Evolutionary conservation across 2,888 invertebrate genomes (phyloP).

Genomic region (Metopia argyrocephala): DNA sequence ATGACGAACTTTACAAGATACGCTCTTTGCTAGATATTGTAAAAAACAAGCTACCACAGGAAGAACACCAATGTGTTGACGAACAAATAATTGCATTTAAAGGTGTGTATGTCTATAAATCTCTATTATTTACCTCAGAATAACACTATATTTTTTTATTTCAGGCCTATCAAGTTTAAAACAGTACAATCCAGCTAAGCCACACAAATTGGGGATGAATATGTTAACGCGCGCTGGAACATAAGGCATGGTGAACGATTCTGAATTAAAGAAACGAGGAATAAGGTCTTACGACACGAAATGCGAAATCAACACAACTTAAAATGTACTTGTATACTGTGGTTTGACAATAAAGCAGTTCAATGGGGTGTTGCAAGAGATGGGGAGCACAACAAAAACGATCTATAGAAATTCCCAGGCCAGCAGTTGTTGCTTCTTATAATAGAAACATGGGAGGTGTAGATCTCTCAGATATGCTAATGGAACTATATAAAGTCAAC

Average conservation of each 20-base stretch:
- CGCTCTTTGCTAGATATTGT: too few relatives aligned
- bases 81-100: slow-evolving; percentile 57
- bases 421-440: too few relatives aligned
- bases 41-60: slow-evolving; percentile 46
- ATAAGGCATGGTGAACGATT: too few relatives aligned
- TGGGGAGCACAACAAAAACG: too few relatives aligned
- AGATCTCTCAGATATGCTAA: too few relatives aligned
- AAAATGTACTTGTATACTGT: slow-evolving; percentile 48
- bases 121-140: background rate
- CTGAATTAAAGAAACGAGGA: too few relatives aligned
- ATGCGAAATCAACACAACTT: slow-evolving; percentile 52
- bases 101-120: slow-evolving; percentile 23
- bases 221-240: slow-evolving; percentile 43
- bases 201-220: slow-evolving; percentile 54
- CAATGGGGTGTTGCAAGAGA: too few relatives aligned
- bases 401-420: too few relatives aligned
- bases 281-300: too few relatives aligned
- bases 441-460: too few relatives aligned
- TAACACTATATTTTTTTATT: slow-evolving; percentile 24
- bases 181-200: slow-evolving; percentile 61
- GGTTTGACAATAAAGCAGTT: slow-evolving; percentile 42
- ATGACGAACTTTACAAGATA: slow-evolving; percentile 55
- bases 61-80: slow-evolving; percentile 63
- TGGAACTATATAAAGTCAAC: too few relatives aligned
- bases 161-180: slow-evolving; percentile 51